Percentiles rank a stretch among this genome's conserved stretches.
These are phyloP conservation scores for Lamellibrachia satsuma DNA, from an alignment of 2,888 invertebrate species.

Conservation along the genomic window DNA sequence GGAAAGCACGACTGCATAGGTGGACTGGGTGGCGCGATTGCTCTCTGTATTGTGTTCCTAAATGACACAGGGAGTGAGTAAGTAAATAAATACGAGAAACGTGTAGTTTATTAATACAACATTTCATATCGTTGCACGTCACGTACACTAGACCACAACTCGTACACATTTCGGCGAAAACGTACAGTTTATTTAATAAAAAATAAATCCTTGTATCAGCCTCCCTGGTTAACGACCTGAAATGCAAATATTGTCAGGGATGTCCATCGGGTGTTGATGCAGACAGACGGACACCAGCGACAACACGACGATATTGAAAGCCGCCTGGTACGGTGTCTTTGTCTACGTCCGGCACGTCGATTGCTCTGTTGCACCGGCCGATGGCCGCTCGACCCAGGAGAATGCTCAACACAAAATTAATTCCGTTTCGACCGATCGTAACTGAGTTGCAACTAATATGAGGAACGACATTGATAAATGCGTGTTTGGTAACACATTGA, in stretches of 20 bases:
- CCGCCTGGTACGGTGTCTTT: not conserved
- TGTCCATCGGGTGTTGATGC: not conserved
- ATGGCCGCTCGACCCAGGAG: not conserved
- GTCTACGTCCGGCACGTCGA: not conserved
- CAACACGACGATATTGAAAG: not conserved
- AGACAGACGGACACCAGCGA: not conserved
- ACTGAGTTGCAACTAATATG: slow-evolving; percentile 17
- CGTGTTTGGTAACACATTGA: slow-evolving; percentile 17
- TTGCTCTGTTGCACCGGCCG: not conserved
- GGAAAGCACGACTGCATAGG: too few relatives aligned
- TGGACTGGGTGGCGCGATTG: too few relatives aligned
- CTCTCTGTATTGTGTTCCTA: too few relatives aligned
- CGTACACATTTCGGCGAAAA: too few relatives aligned
- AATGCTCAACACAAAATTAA: slow-evolving; percentile 6
- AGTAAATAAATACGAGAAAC: too few relatives aligned
- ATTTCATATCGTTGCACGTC: too few relatives aligned
- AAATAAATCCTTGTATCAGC: too few relatives aligned
- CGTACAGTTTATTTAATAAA: too few relatives aligned
- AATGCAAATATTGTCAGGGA: not conserved
- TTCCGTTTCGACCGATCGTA: slow-evolving; percentile 17
- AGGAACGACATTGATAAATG: slow-evolving; percentile 17
- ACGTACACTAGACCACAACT: too few relatives aligned
- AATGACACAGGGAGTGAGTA: too few relatives aligned
- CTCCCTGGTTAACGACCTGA: too few relatives aligned
- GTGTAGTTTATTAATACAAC: too few relatives aligned